Conservation (phyloP, 2,797 vertebrate species). For the Chelon auratus region DNA sequence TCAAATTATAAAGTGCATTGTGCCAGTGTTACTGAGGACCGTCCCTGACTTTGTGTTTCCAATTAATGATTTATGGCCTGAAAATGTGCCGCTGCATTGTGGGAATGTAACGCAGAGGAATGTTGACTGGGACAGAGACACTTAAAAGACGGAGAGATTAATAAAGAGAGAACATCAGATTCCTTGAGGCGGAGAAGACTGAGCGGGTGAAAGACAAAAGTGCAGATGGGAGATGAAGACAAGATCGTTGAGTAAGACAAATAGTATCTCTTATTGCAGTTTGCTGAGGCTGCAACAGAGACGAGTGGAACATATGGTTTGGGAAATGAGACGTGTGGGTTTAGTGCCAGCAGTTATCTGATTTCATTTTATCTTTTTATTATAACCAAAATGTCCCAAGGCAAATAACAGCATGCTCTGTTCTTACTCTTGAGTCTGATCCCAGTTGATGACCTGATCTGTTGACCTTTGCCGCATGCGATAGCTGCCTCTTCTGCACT, state of each 20-base stretch:
- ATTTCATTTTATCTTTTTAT: slow-evolving; percentile 47
- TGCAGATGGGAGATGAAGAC: slow-evolving; percentile 35
- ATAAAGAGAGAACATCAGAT: slow-evolving; percentile 54
- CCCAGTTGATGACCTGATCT: neutral
- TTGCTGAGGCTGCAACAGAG: slow-evolving; percentile 34
- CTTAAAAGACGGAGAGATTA: slow-evolving; percentile 43
- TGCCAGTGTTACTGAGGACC: slow-evolving; percentile 56
- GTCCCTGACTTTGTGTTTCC: slow-evolving; percentile 59
- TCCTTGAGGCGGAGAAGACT: slow-evolving; percentile 22
- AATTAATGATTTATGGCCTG: slow-evolving; percentile 73
- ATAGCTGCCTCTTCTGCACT: neutral
- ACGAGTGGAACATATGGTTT: slow-evolving; percentile 34
- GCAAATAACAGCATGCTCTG: slow-evolving; percentile 27
- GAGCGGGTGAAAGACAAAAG: slow-evolving; percentile 35
- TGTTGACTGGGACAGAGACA: slow-evolving; percentile 54
- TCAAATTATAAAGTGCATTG: slow-evolving; percentile 57
- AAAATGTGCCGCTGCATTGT: slow-evolving; percentile 59
- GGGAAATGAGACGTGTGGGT: slow-evolving; percentile 33
- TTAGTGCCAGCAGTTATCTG: slow-evolving; percentile 33
- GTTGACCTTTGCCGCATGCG: slow-evolving; percentile 15
- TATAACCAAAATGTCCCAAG: slow-evolving; percentile 30
- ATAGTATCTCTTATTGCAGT: slow-evolving; percentile 39
- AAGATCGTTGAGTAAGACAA: slow-evolving; percentile 28
- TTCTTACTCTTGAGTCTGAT: slow-evolving; percentile 12
- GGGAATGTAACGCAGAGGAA: slow-evolving; percentile 59